Evolutionary conservation across 2,888 invertebrate genomes (phyloP), one percentile per base, ranked within the genome.

Genomic region (Dendrolimus pini): DNA sequence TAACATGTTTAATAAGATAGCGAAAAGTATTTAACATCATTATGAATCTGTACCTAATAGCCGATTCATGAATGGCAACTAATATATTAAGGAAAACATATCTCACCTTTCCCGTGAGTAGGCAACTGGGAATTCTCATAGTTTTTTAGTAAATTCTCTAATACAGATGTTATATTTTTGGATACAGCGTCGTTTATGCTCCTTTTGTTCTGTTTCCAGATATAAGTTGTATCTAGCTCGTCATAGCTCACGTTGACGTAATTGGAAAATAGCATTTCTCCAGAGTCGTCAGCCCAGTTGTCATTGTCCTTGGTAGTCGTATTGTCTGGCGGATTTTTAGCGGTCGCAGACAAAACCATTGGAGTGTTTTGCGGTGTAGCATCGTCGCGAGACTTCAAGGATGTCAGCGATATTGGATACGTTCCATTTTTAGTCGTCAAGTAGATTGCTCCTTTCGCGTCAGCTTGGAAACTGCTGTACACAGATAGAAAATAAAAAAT

Each of bases 91-190:
- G 30, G 47, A 52, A 55, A 14, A 56, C 54, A 59, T 30, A 30
- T 30, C 63, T 66, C 82, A 96, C 96, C 97, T 93, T 95, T 94
- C 54, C 95, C 96, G 75, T 96, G 96, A n/a, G 96, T 96, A 7
- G 97, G 97, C 63, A 97, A 86, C 75, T 97, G 96, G 41, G 96
- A 96, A 77, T 96, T 96, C 80, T 97, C 97, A 78, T 97, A 97
- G 82, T 97, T 95, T 85, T 97, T 96, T 68, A 97, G 91, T 53
- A 97, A 92, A 78, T 96, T 96, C 76, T 97, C 97, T 66, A 97
- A 85, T 7, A 97, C 94, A 75, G 94, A 92, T 0, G 96, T 96
- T 64, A 97, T 97, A 77, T 97, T 97, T 72, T 94, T 94, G 58
- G 96, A 96, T 12, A 97, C 93, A 47, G 94, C 93, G 68, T 95